Conservation (phyloP, 1,140 invertebrate species). For the Nasonia longicornis region DNA sequence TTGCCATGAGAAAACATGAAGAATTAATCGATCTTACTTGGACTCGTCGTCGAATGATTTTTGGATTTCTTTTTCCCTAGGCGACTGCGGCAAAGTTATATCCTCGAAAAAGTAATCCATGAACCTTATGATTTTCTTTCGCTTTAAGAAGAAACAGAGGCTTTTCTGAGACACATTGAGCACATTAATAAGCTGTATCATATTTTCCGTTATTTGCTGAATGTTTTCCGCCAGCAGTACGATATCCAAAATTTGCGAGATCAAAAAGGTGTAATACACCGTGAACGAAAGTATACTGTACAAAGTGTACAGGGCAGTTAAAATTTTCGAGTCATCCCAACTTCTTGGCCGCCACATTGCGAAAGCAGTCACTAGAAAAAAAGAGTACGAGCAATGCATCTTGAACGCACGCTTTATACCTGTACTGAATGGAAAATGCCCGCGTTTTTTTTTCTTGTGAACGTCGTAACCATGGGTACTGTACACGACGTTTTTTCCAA, state of each 20-base stretch:
- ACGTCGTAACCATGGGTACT: neutral
- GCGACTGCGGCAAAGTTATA: conserved; percentile 35
- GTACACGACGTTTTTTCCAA: neutral
- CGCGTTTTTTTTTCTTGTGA: neutral
- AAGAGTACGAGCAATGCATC: conserved; percentile 16
- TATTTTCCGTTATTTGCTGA: conserved; percentile 48
- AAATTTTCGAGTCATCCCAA: neutral
- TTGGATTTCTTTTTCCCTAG: conserved; percentile 46
- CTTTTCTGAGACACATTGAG: conserved; percentile 41
- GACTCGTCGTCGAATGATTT: conserved; percentile 41
- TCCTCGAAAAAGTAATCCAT: conserved; percentile 36
- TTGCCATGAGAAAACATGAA: neutral
- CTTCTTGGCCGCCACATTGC: conserved; percentile 19
- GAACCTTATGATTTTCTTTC: conserved; percentile 43
- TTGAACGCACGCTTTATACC: neutral
- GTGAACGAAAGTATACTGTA: neutral
- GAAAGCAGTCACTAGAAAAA: neutral
- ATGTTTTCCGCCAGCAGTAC: conserved; percentile 13
- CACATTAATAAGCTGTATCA: conserved; percentile 42
- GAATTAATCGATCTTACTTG: conserved; percentile 40
- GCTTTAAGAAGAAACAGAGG: conserved; percentile 29
- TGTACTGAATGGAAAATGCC: neutral
- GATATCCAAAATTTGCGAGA: conserved; percentile 35
- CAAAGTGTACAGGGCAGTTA: neutral
- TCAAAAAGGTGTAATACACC: conserved; percentile 23